These are phyloP conservation scores for Acanthoscelides obtectus DNA, from an alignment of 2,888 invertebrate species.

Conservation along the genomic window DNA sequence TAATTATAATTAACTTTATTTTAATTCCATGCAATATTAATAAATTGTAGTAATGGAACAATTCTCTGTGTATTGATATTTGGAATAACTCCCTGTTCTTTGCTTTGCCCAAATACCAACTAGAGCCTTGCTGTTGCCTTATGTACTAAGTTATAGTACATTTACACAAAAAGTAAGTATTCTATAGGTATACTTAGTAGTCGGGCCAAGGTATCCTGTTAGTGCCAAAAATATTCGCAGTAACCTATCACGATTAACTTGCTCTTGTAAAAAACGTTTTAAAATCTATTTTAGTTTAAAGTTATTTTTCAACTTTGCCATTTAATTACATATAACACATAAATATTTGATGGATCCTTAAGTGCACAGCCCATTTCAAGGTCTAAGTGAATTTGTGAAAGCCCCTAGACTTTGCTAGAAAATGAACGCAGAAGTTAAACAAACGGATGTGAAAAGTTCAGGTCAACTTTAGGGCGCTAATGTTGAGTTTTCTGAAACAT, in stretches of 20 bases:
- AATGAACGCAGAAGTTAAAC: not conserved
- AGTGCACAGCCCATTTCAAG: conserved; percentile 15
- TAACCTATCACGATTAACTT: conserved; percentile 2
- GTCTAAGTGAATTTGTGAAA: not conserved
- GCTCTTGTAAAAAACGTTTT: not conserved
- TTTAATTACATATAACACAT: conserved; percentile 14
- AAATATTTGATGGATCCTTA: conserved; percentile 18
- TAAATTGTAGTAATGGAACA: not conserved
- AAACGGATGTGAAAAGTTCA: not conserved
- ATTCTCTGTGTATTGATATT: not conserved
- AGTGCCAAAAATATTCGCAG: conserved; percentile 15
- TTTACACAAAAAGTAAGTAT: no score
- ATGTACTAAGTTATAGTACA: not conserved
- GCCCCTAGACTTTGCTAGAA: not conserved
- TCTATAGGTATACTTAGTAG: not conserved
- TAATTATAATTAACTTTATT: not conserved
- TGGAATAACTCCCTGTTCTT: not conserved
- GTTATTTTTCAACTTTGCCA: not conserved
- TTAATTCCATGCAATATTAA: not conserved
- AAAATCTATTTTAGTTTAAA: not conserved
- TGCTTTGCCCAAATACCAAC: not conserved
- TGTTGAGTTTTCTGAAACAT: not conserved
- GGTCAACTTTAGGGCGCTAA: not conserved
- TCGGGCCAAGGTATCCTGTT: conserved; percentile 2
- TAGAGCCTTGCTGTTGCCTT: not conserved